These are phyloP conservation scores for Hephaestus fuliginosus DNA, from an alignment of 2,797 vertebrate species.

Conservation along the genomic window DNA sequence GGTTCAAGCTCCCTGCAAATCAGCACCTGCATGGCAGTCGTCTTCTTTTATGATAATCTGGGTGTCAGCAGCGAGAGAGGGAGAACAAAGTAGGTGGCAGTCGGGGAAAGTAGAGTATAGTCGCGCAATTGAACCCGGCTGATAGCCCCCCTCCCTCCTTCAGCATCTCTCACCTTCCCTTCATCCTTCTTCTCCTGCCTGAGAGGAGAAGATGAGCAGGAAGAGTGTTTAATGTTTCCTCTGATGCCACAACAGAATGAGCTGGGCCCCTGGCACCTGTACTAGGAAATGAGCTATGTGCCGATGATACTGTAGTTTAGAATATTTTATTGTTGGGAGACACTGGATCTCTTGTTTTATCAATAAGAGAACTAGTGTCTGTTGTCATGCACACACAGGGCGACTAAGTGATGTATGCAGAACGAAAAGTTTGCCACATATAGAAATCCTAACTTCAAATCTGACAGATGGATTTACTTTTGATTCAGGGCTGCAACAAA, in stretches of 20 bases:
- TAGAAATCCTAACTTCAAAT: not conserved
- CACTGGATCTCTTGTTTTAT: conserved; percentile 63
- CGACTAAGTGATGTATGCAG: not conserved
- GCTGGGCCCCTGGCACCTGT: conserved; percentile 42
- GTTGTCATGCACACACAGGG: not conserved
- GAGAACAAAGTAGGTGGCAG: conserved; percentile 61
- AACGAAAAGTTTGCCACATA: not conserved
- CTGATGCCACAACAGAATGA: conserved; percentile 78
- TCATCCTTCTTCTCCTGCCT: conserved; percentile 60
- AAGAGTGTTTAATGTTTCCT: conserved; percentile 79
- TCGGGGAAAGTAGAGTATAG: conserved; percentile 57
- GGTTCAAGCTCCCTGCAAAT: conserved; percentile 80
- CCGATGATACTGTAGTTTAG: conserved; percentile 69
- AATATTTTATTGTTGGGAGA: conserved; percentile 71
- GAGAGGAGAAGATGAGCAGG: conserved; percentile 71
- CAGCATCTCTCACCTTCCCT: conserved; percentile 60
- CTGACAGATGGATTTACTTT: not conserved
- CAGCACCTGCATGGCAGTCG: conserved; percentile 73
- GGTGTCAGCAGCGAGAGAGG: conserved; percentile 66
- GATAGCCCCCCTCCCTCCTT: conserved; percentile 60
- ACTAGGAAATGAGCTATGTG: conserved; percentile 63
- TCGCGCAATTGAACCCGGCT: conserved; percentile 72
- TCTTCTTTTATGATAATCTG: conserved; percentile 85
- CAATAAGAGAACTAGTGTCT: conserved; percentile 58
- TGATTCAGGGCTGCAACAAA: not conserved